Conservation (phyloP, 1,140 invertebrate species). For the Gryon sp. region DNA sequence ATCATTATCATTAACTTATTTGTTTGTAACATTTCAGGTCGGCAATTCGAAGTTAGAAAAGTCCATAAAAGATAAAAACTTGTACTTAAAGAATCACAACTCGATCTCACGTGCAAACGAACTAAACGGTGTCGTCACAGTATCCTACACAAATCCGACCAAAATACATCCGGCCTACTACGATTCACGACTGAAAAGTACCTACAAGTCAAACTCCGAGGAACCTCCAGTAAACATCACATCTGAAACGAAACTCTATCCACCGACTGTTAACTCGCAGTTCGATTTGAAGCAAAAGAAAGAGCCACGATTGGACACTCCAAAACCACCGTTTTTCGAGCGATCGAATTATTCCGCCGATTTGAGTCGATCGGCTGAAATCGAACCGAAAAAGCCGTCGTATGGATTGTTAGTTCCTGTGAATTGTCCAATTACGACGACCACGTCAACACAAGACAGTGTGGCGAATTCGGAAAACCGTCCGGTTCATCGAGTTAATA, state of each 20-base stretch:
- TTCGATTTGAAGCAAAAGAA: slow-evolving; percentile 46
- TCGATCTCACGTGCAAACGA: slow-evolving; percentile 42
- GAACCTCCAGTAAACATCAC: slow-evolving; percentile 59
- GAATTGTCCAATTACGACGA: slow-evolving; percentile 3
- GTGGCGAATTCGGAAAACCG: slow-evolving; percentile 33
- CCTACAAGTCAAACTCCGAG: slow-evolving; percentile 51
- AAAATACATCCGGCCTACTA: slow-evolving; percentile 64
- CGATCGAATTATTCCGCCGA: slow-evolving; percentile 44
- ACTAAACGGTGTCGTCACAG: slow-evolving; percentile 57
- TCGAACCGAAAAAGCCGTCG: slow-evolving; percentile 26
- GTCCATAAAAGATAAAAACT: slow-evolving; percentile 63
- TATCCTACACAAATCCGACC: slow-evolving; percentile 70
- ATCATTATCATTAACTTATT: not conserved
- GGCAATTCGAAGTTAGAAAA: slow-evolving; percentile 67
- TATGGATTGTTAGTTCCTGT: slow-evolving; percentile 21
- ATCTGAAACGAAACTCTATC: slow-evolving; percentile 54
- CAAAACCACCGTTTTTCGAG: slow-evolving; percentile 37
- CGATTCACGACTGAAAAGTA: slow-evolving; percentile 58
- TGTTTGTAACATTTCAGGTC: slow-evolving; percentile 53
- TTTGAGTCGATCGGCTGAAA: slow-evolving; percentile 16
- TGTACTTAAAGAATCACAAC: slow-evolving; percentile 63
- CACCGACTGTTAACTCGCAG: slow-evolving; percentile 52
- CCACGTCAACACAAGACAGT: slow-evolving; percentile 21
- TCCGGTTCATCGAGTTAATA: slow-evolving; percentile 6
- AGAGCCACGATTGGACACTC: slow-evolving; percentile 8